Base-by-base conservation (phyloP, 1,140 invertebrate species). In the Dufourea novaeangliae region DNA sequence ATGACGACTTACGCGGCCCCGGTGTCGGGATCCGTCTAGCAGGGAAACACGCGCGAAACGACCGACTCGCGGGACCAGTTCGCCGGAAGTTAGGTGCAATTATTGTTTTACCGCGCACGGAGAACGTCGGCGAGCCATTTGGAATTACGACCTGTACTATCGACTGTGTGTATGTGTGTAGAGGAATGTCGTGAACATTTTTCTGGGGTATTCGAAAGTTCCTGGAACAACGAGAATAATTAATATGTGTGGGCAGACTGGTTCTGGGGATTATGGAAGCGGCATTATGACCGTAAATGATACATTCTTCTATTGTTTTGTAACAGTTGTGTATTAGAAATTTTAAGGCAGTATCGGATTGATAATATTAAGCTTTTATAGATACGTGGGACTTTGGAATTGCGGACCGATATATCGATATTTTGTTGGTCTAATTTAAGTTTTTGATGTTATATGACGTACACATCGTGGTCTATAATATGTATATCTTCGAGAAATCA, bases 1-100 rank as follows among this genome's bases (percentile, higher is more conserved):
- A 62, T 62, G 59, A 62, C 59, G 34, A 62, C 59, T 62, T 62
- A 62, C 34, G 34, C n/a, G n/a, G 11, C 8, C 20, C 20, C 20
- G 20, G 27, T 17, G 54, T 25, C n/a, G n/a, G 59, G 4, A 39
- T 12, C 2, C 34, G 34, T 62, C 57, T 61, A 20, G 57, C 57
- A 37, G 59, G n/a, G 34, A 62, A 62, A 34, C 59, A 22, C 8
- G 20, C 29, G 10, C 27, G 32, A 22, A 61, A 4, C 57, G n/a
- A 22, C 7, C 4, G 37, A 14, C 59, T 37, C 57, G 20, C 10
- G 2, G 52, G 11, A 5, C n/a, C 29, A 8, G 29, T 17, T 7
- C 10, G 22, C 6, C 17, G 57, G 32, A 61, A 62, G 34, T 62
- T 62, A 11, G 34, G 10, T 10, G n/a, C n/a, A 39, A 62, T 62